These are phyloP conservation scores for Ophraella communa DNA, from an alignment of 2,888 invertebrate species.

Conservation along the genomic window DNA sequence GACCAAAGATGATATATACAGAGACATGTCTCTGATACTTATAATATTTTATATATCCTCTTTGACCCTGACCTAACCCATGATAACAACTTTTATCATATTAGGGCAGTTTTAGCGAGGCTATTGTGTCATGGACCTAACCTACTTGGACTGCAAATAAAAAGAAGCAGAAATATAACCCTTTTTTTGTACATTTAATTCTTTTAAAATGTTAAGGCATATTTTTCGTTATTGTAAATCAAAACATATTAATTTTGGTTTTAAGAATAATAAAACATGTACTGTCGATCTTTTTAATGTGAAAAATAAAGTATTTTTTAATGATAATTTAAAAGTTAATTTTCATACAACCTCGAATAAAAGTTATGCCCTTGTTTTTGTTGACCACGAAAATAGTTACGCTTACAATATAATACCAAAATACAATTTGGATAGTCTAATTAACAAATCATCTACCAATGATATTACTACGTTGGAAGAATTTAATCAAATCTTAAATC, in stretches of 20 bases:
- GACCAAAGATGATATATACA: too few species aligned
- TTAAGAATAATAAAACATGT: neutral
- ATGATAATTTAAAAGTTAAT: slow-evolving; percentile 20
- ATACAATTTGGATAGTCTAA: neutral
- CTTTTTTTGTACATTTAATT: neutral
- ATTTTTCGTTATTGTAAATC: slow-evolving; percentile 17
- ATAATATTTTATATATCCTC: too few species aligned
- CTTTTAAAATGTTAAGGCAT: slow-evolving; percentile 21
- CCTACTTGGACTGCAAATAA: too few species aligned
- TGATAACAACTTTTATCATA: too few species aligned
- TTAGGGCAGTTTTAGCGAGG: too few species aligned
- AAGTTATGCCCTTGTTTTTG: slow-evolving; percentile 13
- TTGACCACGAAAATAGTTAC: slow-evolving; percentile 30
- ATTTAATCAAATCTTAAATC: slow-evolving; percentile 35
- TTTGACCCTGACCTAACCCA: too few species aligned
- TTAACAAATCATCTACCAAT: neutral
- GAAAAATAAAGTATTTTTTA: neutral
- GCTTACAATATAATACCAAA: slow-evolving; percentile 33
- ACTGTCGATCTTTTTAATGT: neutral
- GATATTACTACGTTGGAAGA: slow-evolving; percentile 7
- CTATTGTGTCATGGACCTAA: too few species aligned
- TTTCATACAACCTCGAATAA: slow-evolving; percentile 5
- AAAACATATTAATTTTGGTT: neutral
- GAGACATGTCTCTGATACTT: too few species aligned
- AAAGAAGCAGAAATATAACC: neutral